phyloP scores from a whole-genome alignment of 2,888 invertebrate genomes.

The Holacanthella duospinosa region DNA sequence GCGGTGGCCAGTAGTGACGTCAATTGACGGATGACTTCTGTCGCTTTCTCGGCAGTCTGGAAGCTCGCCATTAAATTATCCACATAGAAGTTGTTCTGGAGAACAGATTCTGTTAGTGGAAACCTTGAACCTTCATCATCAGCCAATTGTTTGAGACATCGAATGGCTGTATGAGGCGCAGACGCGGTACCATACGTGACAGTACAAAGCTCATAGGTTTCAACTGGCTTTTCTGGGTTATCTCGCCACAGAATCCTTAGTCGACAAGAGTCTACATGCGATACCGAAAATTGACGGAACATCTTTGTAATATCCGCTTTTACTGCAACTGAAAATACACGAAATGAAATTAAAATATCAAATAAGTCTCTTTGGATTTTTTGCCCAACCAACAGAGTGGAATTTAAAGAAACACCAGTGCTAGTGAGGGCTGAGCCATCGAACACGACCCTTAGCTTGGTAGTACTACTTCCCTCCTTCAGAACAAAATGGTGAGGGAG shows the following conservation, averaged over 20 bases:
- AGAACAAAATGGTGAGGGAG: no score
- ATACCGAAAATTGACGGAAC: constrained; percentile 37
- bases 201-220: constrained; percentile 29
- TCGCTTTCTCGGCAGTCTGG: constrained; percentile 20
- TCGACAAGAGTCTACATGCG: constrained; percentile 14
- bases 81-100: constrained; percentile 38
- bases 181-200: constrained; percentile 40
- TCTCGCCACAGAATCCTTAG: constrained; percentile 41
- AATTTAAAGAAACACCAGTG: constrained; percentile 37
- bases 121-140: constrained; percentile 21
- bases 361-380: constrained; percentile 35
- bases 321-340: constrained; percentile 31
- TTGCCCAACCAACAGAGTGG: constrained; percentile 36
- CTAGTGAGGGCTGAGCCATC: constrained; percentile 37
- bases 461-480: constrained; percentile 33
- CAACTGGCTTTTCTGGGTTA: constrained; percentile 21
- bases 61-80: constrained; percentile 38
- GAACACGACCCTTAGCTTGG: constrained; percentile 39
- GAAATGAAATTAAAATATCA: constrained; percentile 36
- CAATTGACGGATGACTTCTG: neutral
- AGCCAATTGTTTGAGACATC: constrained; percentile 37
- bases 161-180: constrained; percentile 37
- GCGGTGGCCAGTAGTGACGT: neutral
- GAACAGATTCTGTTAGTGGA: constrained; percentile 17
- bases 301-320: constrained; percentile 38